A percentile compares a stretch with the other conserved stretches of the same genome.
Evolutionary conservation across 2,113 vertebrate genomes (phyloP).

Genomic region (Promerops cafer): DNA sequence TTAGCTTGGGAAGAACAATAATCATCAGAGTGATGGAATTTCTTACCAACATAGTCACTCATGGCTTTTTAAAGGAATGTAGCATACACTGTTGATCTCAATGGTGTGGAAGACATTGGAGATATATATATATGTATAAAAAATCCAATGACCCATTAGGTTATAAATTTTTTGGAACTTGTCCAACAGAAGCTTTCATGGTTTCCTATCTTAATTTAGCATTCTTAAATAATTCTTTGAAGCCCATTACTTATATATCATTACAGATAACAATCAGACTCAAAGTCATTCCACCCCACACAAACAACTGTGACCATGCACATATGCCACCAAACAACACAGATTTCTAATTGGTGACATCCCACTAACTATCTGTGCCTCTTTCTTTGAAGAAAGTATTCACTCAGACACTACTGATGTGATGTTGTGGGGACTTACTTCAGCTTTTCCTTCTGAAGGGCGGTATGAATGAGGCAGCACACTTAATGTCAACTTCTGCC

Average conservation of each 20-base stretch:
- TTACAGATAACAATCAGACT: background rate
- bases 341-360: background rate
- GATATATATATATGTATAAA: background rate
- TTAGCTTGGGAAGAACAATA: background rate
- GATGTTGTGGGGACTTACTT: background rate
- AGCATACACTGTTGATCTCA: background rate
- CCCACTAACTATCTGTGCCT: background rate
- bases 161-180: background rate
- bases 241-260: background rate
- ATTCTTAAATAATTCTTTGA: background rate
- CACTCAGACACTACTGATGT: background rate
- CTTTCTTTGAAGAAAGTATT: background rate
- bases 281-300: background rate
- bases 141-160: background rate
- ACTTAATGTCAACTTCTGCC: background rate
- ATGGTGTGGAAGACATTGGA: background rate
- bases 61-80: background rate
- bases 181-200: background rate
- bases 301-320: background rate
- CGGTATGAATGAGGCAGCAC: background rate
- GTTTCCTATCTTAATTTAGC: background rate
- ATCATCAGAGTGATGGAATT: background rate
- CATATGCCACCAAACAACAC: rapidly evolving
- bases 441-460: background rate
- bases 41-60: background rate